Percentiles rank a stretch among this genome's conserved stretches.
These are phyloP conservation scores for Lepidotrigona ventralis DNA, from an alignment of 1,140 invertebrate genomes.

Conservation along the genomic window DNA sequence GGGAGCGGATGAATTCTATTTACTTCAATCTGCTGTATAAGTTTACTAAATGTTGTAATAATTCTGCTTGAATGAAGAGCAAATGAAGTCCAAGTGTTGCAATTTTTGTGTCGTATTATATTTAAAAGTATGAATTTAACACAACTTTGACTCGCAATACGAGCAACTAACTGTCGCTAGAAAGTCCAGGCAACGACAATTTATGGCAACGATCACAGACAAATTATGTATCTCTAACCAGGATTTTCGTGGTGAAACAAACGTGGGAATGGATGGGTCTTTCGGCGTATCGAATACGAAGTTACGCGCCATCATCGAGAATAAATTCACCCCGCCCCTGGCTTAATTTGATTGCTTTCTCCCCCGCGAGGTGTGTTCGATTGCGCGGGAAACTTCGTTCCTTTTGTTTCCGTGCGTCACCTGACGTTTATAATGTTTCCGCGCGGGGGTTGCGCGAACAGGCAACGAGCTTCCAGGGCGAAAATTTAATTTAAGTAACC, in stretches of 20 bases:
- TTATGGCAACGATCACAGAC: neutral
- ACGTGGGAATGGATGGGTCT: neutral
- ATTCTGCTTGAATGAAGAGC: no score
- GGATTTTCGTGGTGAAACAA: neutral
- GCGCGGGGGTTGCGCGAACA: neutral
- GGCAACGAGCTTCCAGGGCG: neutral
- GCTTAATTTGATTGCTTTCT: conserved; percentile 46
- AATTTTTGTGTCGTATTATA: no score
- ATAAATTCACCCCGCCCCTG: conserved; percentile 17
- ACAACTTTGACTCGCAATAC: no score
- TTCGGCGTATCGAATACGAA: conserved; percentile 13
- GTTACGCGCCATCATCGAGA: conserved; percentile 20
- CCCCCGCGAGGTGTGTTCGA: conserved; percentile 24
- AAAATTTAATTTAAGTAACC: conserved; percentile 58
- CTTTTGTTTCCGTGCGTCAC: conserved; percentile 8
- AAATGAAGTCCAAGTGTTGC: no score
- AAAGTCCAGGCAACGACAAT: no score
- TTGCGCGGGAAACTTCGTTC: conserved; percentile 28
- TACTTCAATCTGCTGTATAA: no score
- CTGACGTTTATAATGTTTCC: conserved; percentile 29
- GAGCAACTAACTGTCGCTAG: neutral
- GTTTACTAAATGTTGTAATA: no score
- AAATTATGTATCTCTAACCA: neutral
- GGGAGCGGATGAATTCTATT: no score
- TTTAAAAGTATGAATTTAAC: no score